Conservation (phyloP, 2,888 invertebrate genomes). For the Leptopterna dolabrata region DNA sequence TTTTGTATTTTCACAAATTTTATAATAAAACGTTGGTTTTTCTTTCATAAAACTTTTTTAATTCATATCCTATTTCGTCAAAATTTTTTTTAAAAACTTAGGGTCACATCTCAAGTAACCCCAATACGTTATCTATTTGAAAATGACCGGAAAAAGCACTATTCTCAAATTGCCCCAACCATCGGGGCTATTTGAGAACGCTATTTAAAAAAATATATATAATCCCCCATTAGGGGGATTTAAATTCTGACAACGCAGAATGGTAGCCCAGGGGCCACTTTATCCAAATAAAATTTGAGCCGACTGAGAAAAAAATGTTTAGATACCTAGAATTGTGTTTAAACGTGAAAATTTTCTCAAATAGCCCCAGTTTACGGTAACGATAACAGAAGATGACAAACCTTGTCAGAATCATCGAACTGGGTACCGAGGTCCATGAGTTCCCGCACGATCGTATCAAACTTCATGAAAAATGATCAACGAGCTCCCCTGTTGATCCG, state of each 20-base stretch:
- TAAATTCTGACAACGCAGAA: background rate
- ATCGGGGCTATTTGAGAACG: slow-evolving; percentile 15
- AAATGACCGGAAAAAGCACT: background rate
- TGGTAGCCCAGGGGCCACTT: background rate
- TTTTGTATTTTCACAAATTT: background rate
- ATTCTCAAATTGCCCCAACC: background rate
- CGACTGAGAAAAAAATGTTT: background rate
- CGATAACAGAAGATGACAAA: no score
- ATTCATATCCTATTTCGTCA: background rate
- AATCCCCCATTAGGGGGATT: background rate
- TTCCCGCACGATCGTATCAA: no score
- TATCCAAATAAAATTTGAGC: background rate
- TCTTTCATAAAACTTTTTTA: background rate
- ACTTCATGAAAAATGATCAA: no score
- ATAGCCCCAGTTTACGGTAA: slow-evolving; percentile 5
- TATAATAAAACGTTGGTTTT: background rate
- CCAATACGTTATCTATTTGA: background rate
- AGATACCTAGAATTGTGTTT: background rate
- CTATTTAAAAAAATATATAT: slow-evolving; percentile 4
- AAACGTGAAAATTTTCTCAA: background rate
- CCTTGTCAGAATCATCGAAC: no score
- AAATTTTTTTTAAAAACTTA: background rate
- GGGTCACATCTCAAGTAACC: slow-evolving; percentile 5
- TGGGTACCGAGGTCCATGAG: no score
- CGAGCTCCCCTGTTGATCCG: no score